phyloP scores from a whole-genome alignment of 2,113 vertebrate species.

The Neotragus pygmaeus region DNA sequence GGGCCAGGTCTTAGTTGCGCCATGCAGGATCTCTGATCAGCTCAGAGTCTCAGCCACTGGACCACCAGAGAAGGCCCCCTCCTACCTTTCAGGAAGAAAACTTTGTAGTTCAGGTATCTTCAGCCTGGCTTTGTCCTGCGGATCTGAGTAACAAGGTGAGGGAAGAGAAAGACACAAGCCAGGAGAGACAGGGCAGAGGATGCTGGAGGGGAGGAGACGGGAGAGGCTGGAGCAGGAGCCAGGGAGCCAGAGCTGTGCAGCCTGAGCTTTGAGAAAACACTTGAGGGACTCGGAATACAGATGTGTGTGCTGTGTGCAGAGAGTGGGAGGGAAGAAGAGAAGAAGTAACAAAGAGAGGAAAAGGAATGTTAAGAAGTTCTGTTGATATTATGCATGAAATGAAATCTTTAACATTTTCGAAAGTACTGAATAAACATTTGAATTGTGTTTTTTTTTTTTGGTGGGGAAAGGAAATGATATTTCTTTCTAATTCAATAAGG shows the following conservation, averaged over 20 bases:
- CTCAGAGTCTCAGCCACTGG: background rate
- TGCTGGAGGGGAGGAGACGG: background rate
- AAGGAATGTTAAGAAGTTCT: background rate
- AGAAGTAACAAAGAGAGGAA: background rate
- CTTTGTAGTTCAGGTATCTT: background rate
- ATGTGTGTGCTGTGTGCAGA: background rate
- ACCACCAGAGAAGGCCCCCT: background rate
- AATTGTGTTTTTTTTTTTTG: background rate
- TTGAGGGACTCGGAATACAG: background rate
- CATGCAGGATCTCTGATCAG: background rate
- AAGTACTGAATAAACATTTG: background rate
- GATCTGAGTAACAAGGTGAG: background rate
- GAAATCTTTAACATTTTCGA: background rate
- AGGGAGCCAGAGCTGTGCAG: background rate
- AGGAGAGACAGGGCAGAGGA: background rate
- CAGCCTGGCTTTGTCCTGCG: background rate
- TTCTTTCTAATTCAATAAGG: background rate
- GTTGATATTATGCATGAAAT: background rate
- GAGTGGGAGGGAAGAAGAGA: background rate
- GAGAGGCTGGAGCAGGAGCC: background rate
- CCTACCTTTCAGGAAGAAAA: background rate
- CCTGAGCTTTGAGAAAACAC: background rate
- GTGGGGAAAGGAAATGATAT: background rate
- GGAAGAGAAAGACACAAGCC: background rate
- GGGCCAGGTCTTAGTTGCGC: background rate